Conservation (phyloP, 1,140 invertebrate species). For the Orchestia grillus region DNA sequence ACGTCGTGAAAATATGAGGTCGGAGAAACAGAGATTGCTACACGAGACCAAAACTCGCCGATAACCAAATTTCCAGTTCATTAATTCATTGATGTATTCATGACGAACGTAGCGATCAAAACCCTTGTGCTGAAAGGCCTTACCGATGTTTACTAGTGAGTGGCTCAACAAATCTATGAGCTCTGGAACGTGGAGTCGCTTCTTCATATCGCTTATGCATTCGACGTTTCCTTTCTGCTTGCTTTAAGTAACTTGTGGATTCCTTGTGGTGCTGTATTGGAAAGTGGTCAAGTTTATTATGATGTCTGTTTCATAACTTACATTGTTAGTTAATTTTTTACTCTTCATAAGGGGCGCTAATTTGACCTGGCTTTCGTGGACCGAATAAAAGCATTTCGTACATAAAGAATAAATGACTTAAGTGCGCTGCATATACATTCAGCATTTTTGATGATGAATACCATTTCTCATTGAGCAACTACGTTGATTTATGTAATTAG, state of each 20-base stretch:
- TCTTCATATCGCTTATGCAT: neutral
- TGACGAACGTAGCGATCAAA: neutral
- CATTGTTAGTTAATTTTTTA: too few species aligned
- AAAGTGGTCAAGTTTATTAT: too few species aligned
- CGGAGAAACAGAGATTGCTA: neutral
- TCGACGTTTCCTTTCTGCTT: neutral
- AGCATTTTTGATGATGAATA: neutral
- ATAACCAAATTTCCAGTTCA: neutral
- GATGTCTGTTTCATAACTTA: too few species aligned
- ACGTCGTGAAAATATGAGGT: neutral
- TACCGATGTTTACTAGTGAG: neutral
- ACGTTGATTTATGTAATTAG: neutral
- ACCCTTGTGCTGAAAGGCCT: neutral
- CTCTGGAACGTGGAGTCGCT: neutral
- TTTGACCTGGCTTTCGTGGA: neutral
- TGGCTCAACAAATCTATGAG: neutral
- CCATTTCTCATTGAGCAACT: neutral
- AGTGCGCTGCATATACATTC: neutral
- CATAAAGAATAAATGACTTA: neutral
- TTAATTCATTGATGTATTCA: neutral
- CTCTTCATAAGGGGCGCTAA: neutral
- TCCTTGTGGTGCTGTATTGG: neutral
- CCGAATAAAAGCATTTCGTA: neutral
- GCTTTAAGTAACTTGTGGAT: neutral
- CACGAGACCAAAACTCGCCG: too few species aligned